Evolutionary conservation across 2,113 vertebrate genomes (phyloP), one percentile per base, ranked within the genome.

Genomic region (Nanger granti): DNA sequence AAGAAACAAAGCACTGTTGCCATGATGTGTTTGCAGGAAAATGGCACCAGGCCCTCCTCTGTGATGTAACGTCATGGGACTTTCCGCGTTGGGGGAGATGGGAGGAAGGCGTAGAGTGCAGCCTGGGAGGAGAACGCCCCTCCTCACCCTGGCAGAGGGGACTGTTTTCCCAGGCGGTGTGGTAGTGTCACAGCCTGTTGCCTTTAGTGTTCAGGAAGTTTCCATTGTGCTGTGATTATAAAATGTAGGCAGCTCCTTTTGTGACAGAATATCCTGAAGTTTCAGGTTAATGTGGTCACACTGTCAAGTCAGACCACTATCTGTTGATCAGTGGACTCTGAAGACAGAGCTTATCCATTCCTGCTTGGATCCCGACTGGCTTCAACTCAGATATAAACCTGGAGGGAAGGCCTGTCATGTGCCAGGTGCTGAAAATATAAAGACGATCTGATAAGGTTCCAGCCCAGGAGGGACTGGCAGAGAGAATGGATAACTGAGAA

Each of bases 41-140:
- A 87, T 34, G 64, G 93, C 93, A 37, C 64, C 91, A 69, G 88
- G 47, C 91, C 76, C 80, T 94, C 59, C 28, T 95, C 82, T 44
- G 92, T 97, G 98, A 97, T 89, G 84, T 92, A 90, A 91, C 34
- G 73, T 95, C 91, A 82, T 26, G 31, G 83, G 96, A 94, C 55
- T 90, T 91, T 24, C 92, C 85, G 14, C 87, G 60, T 49, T n/a
- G 76, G 41, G 80, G 49, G 28, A 15, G 20, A 5, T 29, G 28
- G 73, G 14, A 57, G 29, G 17, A n/a, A 28, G 4, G 69, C 26
- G 20, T 10, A 28, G 28, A 52, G 79, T 24, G 8, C 92, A 24
- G 41, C 7, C n/a, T 59, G n/a, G 15, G 60, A 89, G 26, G 34
- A 44, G 34, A 80, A 31, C 20, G 7, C 62, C 29, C 7, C 49